A percentile compares a stretch with the other conserved stretches of the same genome.
These are phyloP conservation scores for Alviniconcha strummeri DNA, from an alignment of 2,888 invertebrate genomes.

Conservation along the genomic window DNA sequence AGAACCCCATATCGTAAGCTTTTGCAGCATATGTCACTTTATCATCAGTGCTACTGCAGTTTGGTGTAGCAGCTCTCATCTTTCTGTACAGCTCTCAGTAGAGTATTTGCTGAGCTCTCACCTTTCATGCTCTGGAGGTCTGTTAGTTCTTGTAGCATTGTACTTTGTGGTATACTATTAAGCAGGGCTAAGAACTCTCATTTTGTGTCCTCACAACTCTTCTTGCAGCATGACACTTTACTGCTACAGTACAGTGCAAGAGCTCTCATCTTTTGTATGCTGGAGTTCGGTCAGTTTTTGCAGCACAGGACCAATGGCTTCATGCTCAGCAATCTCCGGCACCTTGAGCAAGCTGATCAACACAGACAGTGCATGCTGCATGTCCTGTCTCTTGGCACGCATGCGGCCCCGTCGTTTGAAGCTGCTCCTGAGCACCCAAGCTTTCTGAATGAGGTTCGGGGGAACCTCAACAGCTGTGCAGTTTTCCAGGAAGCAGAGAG, in stretches of 20 bases:
- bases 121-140: too few species aligned
- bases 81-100: too few species aligned
- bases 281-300: slow-evolving; percentile 27
- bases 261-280: slow-evolving; percentile 28
- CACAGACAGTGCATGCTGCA: slow-evolving; percentile 34
- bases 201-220: too few species aligned
- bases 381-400: slow-evolving; percentile 35
- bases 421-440: slow-evolving; percentile 40
- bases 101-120: too few species aligned
- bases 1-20: too few species aligned
- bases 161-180: too few species aligned
- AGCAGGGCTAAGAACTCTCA: too few species aligned
- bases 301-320: slow-evolving; percentile 36
- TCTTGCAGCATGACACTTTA: too few species aligned
- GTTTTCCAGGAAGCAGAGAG: slow-evolving; percentile 45
- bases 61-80: too few species aligned
- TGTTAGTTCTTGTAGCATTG: too few species aligned
- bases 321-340: slow-evolving; percentile 34
- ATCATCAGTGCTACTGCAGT: too few species aligned
- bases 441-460: slow-evolving; percentile 38
- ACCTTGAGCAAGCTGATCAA: slow-evolving; percentile 32
- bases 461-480: slow-evolving; percentile 36
- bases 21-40: too few species aligned
- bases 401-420: slow-evolving; percentile 40
- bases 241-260: slow-evolving; percentile 31